phyloP scores from a whole-genome alignment of 2,888 invertebrate genomes.

The Ochropacha duplaris region DNA sequence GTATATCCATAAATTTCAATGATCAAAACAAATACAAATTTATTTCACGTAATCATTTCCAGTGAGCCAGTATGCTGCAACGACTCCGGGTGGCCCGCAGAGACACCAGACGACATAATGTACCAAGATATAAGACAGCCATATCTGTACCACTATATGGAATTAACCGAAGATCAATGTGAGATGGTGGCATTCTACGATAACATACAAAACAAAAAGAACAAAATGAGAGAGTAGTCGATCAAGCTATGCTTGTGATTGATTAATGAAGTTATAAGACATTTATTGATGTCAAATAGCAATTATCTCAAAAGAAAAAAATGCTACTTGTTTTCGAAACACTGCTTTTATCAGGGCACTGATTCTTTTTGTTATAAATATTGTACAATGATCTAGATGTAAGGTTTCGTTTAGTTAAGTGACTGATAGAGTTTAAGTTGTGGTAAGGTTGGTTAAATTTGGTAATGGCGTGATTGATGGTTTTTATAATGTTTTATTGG shows the following conservation, averaged over 20 bases:
- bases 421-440: background rate
- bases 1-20: no score
- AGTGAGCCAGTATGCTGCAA: slow-evolving; percentile 52
- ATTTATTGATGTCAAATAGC: no score
- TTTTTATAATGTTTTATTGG: background rate
- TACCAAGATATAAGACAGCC: slow-evolving; percentile 50
- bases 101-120: slow-evolving; percentile 19
- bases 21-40: no score
- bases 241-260: no score
- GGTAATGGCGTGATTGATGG: background rate
- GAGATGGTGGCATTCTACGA: slow-evolving; percentile 54
- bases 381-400: background rate
- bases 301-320: no score
- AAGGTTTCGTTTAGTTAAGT: background rate
- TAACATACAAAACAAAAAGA: slow-evolving; percentile 12
- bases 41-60: slow-evolving; percentile 13
- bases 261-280: no score
- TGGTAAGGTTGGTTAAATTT: background rate
- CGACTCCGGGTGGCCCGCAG: slow-evolving; percentile 43
- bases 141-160: slow-evolving; percentile 19
- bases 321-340: no score
- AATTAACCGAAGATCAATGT: slow-evolving; percentile 33
- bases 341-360: background rate
- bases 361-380: background rate
- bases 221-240: background rate